Evolutionary conservation across 2,888 invertebrate genomes (phyloP), one percentile per base, ranked within the genome.

Genomic region (Pantelozetes paolii): DNA sequence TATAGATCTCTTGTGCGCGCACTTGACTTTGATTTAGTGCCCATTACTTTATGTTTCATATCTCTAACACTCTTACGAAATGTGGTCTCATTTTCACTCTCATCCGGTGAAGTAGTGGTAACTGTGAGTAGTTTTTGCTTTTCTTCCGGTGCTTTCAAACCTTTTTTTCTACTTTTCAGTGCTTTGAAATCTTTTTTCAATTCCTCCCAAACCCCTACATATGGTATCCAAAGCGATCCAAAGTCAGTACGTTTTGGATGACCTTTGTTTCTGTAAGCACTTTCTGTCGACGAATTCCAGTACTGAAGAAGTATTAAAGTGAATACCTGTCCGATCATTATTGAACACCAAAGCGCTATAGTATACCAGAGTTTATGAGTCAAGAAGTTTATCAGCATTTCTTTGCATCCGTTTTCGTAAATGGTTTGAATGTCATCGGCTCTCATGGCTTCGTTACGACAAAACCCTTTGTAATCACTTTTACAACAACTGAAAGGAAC

Each of bases 401-500:
- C 9, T 2, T 28, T 32, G n/a, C 62, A 62, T 2, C 62, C 62
- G 9, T 26, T 57, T 26, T 3, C 3, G 23, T 57, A 23, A 62
- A 62, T 62, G 8, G 30, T 30, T 15, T 62, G 3, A 13, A 8
- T 30, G 57, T 23, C 26, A 5, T 28, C 15, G 2, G 3, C 2
- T 23, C 11, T 26, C 9, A 30, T 57, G 15, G 6, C 23, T 57
- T 62, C 30, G 30, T 32, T 62, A 8, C 15, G 30, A 30, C 62
- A 62, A 5, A 62, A 30, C 1, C 15, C 8, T 32, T 30, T 9
- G 30, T 6, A 6, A 23, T 28, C 30, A 11, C 6, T 5, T 62
- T 62, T 62, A 62, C 62, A 62, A 62, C 62, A 62, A 62, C 62
- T 62, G 32, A 62, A 62, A 9, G 62, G 62, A 20, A 54, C 11